Conservation (phyloP, 2,888 invertebrate genomes). For the Strigamia transsilvanica region DNA sequence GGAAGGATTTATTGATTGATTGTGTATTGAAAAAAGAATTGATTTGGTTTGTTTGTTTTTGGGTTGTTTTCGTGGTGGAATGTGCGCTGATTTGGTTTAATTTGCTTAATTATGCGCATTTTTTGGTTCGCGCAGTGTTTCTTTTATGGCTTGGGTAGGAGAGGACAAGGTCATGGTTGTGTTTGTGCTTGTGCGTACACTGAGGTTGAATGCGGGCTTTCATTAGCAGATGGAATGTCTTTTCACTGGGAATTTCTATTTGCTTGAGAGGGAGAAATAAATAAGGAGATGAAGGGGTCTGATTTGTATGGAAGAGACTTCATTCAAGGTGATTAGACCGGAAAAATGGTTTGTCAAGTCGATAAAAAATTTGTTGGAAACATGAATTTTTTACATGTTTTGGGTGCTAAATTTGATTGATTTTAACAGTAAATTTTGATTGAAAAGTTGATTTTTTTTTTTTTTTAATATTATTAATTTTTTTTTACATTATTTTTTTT, state of each 20-base stretch:
- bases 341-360: not conserved
- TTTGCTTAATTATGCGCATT: no score
- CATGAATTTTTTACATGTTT: no score
- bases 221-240: conserved; percentile 26
- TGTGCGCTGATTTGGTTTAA: no score
- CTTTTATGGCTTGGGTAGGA: not conserved
- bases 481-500: not conserved
- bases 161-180: not conserved
- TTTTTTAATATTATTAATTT: not conserved
- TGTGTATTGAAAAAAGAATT: not conserved
- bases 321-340: not conserved
- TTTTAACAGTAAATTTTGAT: no score
- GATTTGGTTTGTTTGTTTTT: no score
- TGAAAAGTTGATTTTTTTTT: no score
- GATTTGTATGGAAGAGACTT: not conserved
- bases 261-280: not conserved
- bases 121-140: not conserved
- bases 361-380: not conserved
- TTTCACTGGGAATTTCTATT: not conserved
- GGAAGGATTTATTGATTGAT: not conserved
- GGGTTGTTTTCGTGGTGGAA: no score
- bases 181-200: not conserved
- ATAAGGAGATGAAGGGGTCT: not conserved
- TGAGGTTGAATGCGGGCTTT: conserved; percentile 10
- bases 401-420: no score